Evolutionary conservation across 2,113 vertebrate genomes (phyloP), one percentile per base, ranked within the genome.

Genomic region (Galemys pyrenaicus): DNA sequence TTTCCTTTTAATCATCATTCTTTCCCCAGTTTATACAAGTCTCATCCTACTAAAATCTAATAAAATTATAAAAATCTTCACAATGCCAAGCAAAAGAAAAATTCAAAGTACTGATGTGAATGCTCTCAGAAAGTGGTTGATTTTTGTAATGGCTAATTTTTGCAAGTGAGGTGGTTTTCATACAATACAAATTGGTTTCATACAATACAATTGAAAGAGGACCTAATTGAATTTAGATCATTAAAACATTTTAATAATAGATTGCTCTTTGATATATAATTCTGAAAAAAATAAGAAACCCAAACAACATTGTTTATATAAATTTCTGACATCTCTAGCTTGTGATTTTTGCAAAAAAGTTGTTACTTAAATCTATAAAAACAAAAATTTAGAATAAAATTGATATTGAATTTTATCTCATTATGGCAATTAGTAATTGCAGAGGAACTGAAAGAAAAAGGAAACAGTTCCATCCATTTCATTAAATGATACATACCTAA

Each of bases 191-290:
- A n/a, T 49, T 19, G 79, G 83, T 88, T 73, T 24, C 35, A 91
- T 87, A 84, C 12, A 65, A 35, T 94, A 94, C 77, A 95, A 77
- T 82, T 82, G n/a, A 92, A 44, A 94, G 20, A 78, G 9, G 58
- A 80, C 12, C 13, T 77, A 87, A 41, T 8, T 68, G 41, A 64
- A 3, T 91, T 91, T 75, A 81, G 56, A 60, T 58, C 3, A 46
- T 46, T 56, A 80, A 86, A 81, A 44, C 0, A 54, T 37, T 85
- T 96, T 75, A 80, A 54, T 67, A 79, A 79, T 32, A 95, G 49
- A 65, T 81, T 39, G 56, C 9, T 83, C 22, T 74, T 83, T 56
- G 35, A 51, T 16, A 26, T 77, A 65, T 46, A 83, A 67, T 17
- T 84, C n/a, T 90, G 49, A 87, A 56, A 8, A 62, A 83, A 79